Base-by-base conservation (phyloP, 2,888 invertebrate genomes). In the Orthonychiurus folsomi region DNA sequence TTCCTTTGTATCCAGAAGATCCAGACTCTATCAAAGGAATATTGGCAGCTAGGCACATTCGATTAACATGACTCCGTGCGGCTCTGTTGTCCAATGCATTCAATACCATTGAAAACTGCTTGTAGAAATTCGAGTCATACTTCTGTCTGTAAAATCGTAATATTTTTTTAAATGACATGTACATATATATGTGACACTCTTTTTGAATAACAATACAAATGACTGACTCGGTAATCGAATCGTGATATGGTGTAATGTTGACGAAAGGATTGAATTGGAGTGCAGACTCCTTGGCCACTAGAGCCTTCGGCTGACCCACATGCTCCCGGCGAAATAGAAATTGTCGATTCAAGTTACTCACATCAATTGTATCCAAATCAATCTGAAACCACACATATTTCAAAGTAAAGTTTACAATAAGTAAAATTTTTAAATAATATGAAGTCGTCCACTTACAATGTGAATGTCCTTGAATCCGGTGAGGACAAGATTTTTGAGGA, bases 351-450 rank as follows among this genome's bases (percentile, higher is more conserved):
- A 99, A 80, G 77, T 99, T 99, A 80, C 96, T 96, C 63, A 99
- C 89, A 80, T 99, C 99, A 77, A 99, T 99, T 0, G 97, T 99
- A 77, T 99, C 99, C 76, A 99, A 83, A 82, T 99, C 99, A 79
- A 99, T 93, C 96, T 97, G 80, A n/a, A n/a, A n/a, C n/a, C n/a
- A n/a, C n/a, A n/a, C n/a, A n/a, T n/a, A n/a, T n/a, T n/a, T n/a
- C 71, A 85, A 85, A 67, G 56, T 26, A 48, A 54, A 50, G 59
- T 52, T 56, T 20, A 50, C 3, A 21, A 2, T 18, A 60, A 21
- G 24, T 20, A 28, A 28, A 48, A 52, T 52, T 21, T n/a, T n/a
- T 3, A 57, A 56, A 53, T 53, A 12, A 53, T 9, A 21, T 20
- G 50, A 48, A 24, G 55, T 53, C 21, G 48, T 26, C 3, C 67